phyloP scores from a whole-genome alignment of 2,888 invertebrate species.

The Drosophila hamatofila region DNA sequence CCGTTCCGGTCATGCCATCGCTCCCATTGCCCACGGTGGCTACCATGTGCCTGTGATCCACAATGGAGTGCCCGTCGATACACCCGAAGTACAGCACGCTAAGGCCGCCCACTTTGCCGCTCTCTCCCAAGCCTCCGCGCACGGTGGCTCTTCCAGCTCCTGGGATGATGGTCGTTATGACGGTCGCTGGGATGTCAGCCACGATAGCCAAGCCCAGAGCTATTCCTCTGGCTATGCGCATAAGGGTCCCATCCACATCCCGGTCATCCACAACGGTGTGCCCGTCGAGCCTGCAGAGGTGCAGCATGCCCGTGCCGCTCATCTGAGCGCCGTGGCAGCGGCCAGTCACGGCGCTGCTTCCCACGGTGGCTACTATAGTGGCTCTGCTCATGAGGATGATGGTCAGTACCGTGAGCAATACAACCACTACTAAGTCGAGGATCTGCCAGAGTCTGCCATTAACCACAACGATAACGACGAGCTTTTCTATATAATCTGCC shows the following conservation, averaged over 20 bases:
- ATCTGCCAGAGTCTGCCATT: slow-evolving; percentile 28
- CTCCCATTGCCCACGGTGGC: slow-evolving; percentile 71
- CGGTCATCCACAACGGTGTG: slow-evolving; percentile 86
- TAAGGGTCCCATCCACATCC: slow-evolving; percentile 85
- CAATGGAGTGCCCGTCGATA: slow-evolving; percentile 86
- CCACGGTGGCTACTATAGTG: slow-evolving; percentile 72
- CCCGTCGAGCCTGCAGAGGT: slow-evolving; percentile 87
- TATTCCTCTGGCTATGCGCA: slow-evolving; percentile 81
- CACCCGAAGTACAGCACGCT: slow-evolving; percentile 86
- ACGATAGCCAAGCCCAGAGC: slow-evolving; percentile 55
- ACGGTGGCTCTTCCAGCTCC: slow-evolving; percentile 65
- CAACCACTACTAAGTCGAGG: slow-evolving; percentile 69
- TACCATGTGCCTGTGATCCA: slow-evolving; percentile 85
- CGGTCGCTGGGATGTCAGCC: slow-evolving; percentile 74
- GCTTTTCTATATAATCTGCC: slow-evolving; percentile 44
- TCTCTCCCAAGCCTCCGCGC: slow-evolving; percentile 80
- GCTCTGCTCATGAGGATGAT: slow-evolving; percentile 77
- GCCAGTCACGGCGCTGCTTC: slow-evolving; percentile 76
- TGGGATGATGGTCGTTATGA: slow-evolving; percentile 77
- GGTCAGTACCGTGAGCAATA: slow-evolving; percentile 80
- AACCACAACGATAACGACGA: slow-evolving; percentile 47
- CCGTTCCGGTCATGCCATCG: slow-evolving; percentile 76
- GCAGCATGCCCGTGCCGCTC: slow-evolving; percentile 85
- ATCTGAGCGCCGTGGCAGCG: slow-evolving; percentile 84
- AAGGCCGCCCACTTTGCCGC: slow-evolving; percentile 85